Conservation (phyloP, 2,797 vertebrate species). For the Iguana delicatissima region DNA sequence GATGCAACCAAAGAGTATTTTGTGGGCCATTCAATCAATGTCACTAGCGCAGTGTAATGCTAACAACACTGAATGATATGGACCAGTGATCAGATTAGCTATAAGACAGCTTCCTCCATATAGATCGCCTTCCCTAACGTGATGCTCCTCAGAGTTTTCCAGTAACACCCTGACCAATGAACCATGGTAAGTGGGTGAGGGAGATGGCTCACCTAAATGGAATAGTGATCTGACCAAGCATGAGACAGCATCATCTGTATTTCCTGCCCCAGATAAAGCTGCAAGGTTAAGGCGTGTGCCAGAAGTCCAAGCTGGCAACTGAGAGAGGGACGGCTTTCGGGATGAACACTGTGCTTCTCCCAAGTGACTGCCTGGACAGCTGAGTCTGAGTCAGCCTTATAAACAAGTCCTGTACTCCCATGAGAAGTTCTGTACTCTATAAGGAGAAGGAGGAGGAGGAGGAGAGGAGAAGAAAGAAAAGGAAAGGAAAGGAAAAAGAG, state of each 20-base stretch:
- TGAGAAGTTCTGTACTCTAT: conserved; percentile 28
- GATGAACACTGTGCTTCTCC: not conserved
- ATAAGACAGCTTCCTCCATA: too few relatives aligned
- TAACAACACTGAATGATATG: not conserved
- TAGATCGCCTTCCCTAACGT: too few relatives aligned
- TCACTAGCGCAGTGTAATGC: too few relatives aligned
- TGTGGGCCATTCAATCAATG: too few relatives aligned
- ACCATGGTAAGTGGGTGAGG: not conserved
- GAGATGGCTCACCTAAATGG: not conserved
- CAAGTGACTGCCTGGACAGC: conserved; percentile 47
- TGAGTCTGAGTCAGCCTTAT: conserved; percentile 66
- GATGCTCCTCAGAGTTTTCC: not conserved
- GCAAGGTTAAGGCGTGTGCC: not conserved
- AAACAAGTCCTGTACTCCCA: conserved; percentile 61
- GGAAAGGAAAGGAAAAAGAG: not conserved
- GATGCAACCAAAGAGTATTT: too few relatives aligned
- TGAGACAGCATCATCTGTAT: not conserved
- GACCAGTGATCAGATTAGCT: too few relatives aligned
- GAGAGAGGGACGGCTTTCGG: not conserved
- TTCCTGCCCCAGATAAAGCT: not conserved
- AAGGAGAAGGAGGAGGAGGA: too few relatives aligned
- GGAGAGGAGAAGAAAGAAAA: too few relatives aligned
- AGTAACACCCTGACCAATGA: not conserved
- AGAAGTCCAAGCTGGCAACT: not conserved
- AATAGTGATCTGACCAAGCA: not conserved